Conservation (phyloP, 2,888 invertebrate genomes). For the Strigamia transsilvanica region DNA sequence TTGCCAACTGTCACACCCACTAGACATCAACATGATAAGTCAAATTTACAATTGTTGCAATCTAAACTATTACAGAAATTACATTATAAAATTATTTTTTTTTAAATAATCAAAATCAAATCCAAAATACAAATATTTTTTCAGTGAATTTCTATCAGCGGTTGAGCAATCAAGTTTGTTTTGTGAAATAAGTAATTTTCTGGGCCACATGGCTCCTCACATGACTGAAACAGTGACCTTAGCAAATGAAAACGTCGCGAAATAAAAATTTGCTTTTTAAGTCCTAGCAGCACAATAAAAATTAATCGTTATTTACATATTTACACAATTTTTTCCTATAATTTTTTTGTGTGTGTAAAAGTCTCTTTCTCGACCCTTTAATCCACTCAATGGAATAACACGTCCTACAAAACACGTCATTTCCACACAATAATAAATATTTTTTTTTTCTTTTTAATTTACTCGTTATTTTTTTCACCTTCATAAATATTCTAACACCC, state of each 20-base stretch:
- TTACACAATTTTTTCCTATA: conserved; percentile 24
- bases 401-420: neutral
- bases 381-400: neutral
- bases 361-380: neutral
- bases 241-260: neutral
- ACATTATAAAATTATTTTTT: neutral
- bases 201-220: neutral
- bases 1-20: conserved; percentile 25
- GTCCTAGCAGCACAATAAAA: conserved; percentile 37
- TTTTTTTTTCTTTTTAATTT: neutral
- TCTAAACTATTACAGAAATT: neutral
- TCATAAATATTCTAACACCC: conserved; percentile 19
- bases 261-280: conserved; percentile 6
- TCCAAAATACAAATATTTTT: neutral
- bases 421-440: conserved; percentile 32
- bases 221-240: conserved; percentile 33
- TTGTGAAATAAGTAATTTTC: conserved; percentile 32
- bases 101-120: neutral
- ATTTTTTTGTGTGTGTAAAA: conserved; percentile 9
- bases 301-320: conserved; percentile 23
- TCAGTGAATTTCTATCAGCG: neutral
- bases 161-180: conserved; percentile 22
- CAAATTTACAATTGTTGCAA: neutral
- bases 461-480: neutral
- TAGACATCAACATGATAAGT: conserved; percentile 13